Percentiles rank a stretch among this genome's conserved stretches.
phyloP scores from a whole-genome alignment of 2,113 vertebrate genomes.

The Poecile atricapillus region DNA sequence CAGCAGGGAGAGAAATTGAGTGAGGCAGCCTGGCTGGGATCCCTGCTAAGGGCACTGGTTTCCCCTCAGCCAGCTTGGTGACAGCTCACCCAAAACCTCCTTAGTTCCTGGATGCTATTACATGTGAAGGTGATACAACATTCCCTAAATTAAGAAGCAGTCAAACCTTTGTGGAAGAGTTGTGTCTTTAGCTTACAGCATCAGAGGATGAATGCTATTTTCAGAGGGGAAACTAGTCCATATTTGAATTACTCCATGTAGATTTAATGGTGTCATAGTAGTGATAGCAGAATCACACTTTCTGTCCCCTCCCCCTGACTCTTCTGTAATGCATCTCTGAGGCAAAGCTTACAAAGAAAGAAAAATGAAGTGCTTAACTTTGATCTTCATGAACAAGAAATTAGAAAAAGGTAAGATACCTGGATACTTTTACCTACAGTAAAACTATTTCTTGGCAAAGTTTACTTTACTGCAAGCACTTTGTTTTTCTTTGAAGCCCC shows the following conservation, averaged over 20 bases:
- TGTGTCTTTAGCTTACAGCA: background rate
- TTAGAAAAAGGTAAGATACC: background rate
- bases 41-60: background rate
- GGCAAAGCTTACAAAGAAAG: background rate
- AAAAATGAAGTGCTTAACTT: background rate
- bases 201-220: background rate
- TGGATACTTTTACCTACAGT: background rate
- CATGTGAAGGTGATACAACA: background rate
- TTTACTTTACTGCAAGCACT: background rate
- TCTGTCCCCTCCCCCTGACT: background rate
- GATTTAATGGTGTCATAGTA: background rate
- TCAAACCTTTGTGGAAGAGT: background rate
- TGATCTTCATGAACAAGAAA: background rate
- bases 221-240: background rate
- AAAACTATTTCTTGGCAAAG: background rate
- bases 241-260: background rate
- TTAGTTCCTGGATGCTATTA: background rate
- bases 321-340: background rate
- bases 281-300: accelerated
- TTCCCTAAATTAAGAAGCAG: background rate
- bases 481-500: background rate
- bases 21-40: background rate
- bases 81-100: background rate
- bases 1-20: accelerated
- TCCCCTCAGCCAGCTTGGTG: background rate